These are phyloP conservation scores for Colinus virginianus DNA, from an alignment of 2,113 vertebrate genomes.

Conservation along the genomic window DNA sequence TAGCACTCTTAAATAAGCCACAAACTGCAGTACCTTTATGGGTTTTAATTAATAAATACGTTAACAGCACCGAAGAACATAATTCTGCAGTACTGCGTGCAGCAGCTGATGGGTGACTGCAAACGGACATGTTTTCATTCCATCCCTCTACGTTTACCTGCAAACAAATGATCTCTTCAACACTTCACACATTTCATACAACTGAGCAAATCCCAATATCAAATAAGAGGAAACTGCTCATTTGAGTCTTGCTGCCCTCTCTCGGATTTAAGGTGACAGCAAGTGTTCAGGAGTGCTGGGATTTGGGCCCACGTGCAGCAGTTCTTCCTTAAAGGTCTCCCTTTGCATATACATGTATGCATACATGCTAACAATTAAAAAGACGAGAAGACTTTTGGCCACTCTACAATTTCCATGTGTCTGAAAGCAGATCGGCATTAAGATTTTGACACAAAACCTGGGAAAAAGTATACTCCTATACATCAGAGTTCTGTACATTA, in stretches of 20 bases:
- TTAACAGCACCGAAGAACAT: conserved; percentile 73
- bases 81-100: conserved; percentile 53
- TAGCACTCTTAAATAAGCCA: not conserved
- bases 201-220: conserved; percentile 1
- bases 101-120: not conserved
- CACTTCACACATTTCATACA: conserved; percentile 29
- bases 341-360: not conserved
- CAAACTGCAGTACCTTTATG: conserved; percentile 32
- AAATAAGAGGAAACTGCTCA: conserved; percentile 28
- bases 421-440: conserved; percentile 3
- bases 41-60: conserved; percentile 84
- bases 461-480: conserved; percentile 29
- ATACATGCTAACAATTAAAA: not conserved
- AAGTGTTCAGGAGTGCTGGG: conserved; percentile 13
- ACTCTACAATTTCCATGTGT: conserved; percentile 5
- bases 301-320: not conserved
- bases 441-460: conserved; percentile 35
- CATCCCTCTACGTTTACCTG: conserved; percentile 23
- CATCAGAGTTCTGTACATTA: conserved; percentile 62
- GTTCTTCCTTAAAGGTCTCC: conserved; percentile 28
- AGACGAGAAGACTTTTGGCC: conserved; percentile 45
- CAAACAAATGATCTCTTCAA: conserved; percentile 39
- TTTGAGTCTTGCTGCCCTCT: conserved; percentile 20
- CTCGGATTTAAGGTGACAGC: not conserved
- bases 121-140: not conserved